phyloP scores from a whole-genome alignment of 2,113 vertebrate species.

The Callopanchax toddi region DNA sequence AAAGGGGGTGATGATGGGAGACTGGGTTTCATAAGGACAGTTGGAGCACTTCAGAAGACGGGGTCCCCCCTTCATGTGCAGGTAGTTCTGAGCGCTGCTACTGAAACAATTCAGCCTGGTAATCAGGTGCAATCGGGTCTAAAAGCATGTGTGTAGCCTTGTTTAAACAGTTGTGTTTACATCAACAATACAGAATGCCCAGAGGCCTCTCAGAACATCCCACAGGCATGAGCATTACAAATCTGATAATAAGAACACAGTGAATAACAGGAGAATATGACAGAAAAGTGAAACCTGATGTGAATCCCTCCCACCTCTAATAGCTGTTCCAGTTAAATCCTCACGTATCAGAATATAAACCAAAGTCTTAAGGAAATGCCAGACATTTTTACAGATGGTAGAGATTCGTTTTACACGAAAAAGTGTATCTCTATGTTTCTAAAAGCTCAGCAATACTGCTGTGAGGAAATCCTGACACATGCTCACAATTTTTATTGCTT shows the following conservation, averaged over 20 bases:
- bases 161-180: constrained; percentile 62
- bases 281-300: constrained; percentile 7
- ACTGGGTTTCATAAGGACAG: constrained; percentile 77
- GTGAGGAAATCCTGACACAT: background rate
- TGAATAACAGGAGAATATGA: constrained; percentile 31
- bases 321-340: too few species aligned
- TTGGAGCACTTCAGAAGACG: constrained; percentile 64
- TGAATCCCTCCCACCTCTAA: constrained; percentile 4
- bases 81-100: constrained; percentile 37
- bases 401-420: constrained; percentile 14
- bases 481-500: constrained; percentile 6
- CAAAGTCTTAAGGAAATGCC: too few species aligned
- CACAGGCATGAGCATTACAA: constrained; percentile 63
- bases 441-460: constrained; percentile 13
- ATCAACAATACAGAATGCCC: constrained; percentile 53
- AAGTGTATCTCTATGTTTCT: constrained; percentile 3
- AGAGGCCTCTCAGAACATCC: constrained; percentile 47
- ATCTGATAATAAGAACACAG: constrained; percentile 48
- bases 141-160: constrained; percentile 49
- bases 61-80: constrained; percentile 49
- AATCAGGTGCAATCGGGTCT: constrained; percentile 42
- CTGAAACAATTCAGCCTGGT: constrained; percentile 31
- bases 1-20: constrained; percentile 55
- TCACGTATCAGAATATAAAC: too few species aligned
- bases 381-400: constrained; percentile 23